A percentile compares a stretch with the other conserved stretches of the same genome.
These are phyloP conservation scores for Himantopus leucocephalus DNA, from an alignment of 2,113 vertebrate species.

Conservation along the genomic window DNA sequence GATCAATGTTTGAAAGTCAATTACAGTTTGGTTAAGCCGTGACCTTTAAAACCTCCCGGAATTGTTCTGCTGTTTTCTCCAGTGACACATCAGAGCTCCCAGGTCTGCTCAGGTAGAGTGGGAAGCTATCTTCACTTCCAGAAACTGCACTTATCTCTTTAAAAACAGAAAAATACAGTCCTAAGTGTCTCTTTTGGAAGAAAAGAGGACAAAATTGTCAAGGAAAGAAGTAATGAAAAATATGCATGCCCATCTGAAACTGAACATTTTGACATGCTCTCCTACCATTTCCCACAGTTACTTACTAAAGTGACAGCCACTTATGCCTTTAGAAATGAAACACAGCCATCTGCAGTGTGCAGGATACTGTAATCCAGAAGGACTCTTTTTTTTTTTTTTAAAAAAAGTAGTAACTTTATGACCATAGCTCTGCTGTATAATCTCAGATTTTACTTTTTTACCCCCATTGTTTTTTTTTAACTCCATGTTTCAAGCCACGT, in stretches of 20 bases:
- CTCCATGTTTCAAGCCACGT: background rate
- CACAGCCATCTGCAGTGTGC: background rate
- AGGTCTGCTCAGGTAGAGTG: background rate
- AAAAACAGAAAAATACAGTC: background rate
- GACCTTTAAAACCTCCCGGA: constrained; percentile 38
- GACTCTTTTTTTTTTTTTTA: too few species aligned
- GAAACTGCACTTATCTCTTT: background rate
- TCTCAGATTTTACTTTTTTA: background rate
- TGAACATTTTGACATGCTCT: background rate
- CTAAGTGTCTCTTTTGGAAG: background rate
- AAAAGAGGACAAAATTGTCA: background rate
- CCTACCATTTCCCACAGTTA: background rate
- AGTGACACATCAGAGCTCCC: background rate
- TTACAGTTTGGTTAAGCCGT: background rate
- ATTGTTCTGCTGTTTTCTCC: background rate
- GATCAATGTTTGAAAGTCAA: constrained; percentile 45
- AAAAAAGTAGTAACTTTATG: background rate
- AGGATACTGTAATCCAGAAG: background rate
- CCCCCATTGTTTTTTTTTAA: background rate
- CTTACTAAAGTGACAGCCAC: background rate
- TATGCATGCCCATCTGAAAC: background rate
- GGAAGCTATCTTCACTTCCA: background rate
- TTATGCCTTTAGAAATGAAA: background rate
- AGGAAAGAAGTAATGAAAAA: background rate
- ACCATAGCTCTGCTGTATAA: background rate